These are phyloP conservation scores for Torymus texanus DNA, from an alignment of 2,888 invertebrate species.

Conservation along the genomic window DNA sequence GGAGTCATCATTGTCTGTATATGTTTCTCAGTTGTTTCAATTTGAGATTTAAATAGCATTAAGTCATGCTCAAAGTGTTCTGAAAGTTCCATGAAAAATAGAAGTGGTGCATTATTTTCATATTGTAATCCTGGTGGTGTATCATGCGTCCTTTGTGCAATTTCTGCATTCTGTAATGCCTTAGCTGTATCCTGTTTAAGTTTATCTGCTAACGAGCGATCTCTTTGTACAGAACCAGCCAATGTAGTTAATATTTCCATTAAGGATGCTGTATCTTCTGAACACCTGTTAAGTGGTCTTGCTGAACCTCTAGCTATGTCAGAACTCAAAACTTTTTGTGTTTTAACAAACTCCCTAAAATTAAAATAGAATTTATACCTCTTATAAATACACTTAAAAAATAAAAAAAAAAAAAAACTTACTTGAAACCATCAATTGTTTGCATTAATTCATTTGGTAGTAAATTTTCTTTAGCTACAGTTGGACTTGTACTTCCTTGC, in stretches of 20 bases:
- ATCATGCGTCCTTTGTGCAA: constrained; percentile 87
- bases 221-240: constrained; percentile 80
- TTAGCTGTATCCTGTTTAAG: constrained; percentile 84
- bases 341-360: constrained; percentile 84
- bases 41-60: constrained; percentile 82
- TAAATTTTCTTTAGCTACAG: constrained; percentile 80
- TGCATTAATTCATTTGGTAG: constrained; percentile 87
- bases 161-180: constrained; percentile 84
- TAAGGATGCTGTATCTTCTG: constrained; percentile 80
- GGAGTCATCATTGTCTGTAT: constrained; percentile 82
- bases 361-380: constrained; percentile 13
- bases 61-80: constrained; percentile 84
- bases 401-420: constrained; percentile 62
- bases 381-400: too few relatives aligned
- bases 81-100: constrained; percentile 83
- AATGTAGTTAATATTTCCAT: constrained; percentile 79
- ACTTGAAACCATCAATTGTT: constrained; percentile 87
- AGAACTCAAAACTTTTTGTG: constrained; percentile 88
- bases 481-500: constrained; percentile 75
- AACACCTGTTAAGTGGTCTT: constrained; percentile 80
- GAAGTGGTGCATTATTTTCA: constrained; percentile 84
- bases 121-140: constrained; percentile 85
- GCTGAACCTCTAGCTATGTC: constrained; percentile 86
- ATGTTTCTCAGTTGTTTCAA: constrained; percentile 84
- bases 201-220: constrained; percentile 79